These are phyloP conservation scores for Xylota sylvarum DNA, from an alignment of 2,888 invertebrate genomes.

Conservation along the genomic window DNA sequence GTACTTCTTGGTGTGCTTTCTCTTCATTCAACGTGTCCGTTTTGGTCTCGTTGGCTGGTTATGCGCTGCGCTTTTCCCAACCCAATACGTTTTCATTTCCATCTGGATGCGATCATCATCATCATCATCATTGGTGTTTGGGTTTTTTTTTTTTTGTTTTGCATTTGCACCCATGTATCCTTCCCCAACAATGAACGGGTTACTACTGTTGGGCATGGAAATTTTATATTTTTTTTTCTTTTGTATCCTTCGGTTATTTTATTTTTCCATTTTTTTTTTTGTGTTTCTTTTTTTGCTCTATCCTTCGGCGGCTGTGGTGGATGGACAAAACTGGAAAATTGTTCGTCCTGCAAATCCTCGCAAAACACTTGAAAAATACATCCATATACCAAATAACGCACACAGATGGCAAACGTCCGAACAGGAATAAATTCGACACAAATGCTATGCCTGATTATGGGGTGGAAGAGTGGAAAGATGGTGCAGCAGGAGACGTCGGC, in stretches of 20 bases:
- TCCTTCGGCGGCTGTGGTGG: conserved; percentile 44
- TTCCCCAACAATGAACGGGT: conserved; percentile 61
- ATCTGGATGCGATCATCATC: conserved; percentile 68
- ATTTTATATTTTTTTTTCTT: conserved; percentile 60
- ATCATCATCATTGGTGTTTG: conserved; percentile 59
- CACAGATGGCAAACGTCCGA: conserved; percentile 84
- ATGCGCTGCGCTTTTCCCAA: conserved; percentile 51
- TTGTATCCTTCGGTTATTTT: conserved; percentile 46
- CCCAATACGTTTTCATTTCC: conserved; percentile 71
- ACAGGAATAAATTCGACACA: conserved; percentile 86
- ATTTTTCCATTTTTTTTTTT: conserved; percentile 78
- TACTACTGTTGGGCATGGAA: conserved; percentile 68
- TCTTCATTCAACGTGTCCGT: conserved; percentile 45
- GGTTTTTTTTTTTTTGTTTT: not conserved
- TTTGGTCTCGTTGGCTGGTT: conserved; percentile 44
- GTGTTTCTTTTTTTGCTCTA: conserved; percentile 72
- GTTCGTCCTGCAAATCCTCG: conserved; percentile 64
- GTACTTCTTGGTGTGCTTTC: conserved; percentile 30
- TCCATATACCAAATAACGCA: conserved; percentile 27
- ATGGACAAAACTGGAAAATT: conserved; percentile 65
- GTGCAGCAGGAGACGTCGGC: conserved; percentile 80
- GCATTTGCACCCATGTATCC: conserved; percentile 15
- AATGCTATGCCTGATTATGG: conserved; percentile 89
- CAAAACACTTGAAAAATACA: conserved; percentile 62
- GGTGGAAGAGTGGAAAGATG: conserved; percentile 90